Evolutionary conservation across 2,113 vertebrate genomes (phyloP), one percentile per base, ranked within the genome.

Genomic region (Astur gentilis): DNA sequence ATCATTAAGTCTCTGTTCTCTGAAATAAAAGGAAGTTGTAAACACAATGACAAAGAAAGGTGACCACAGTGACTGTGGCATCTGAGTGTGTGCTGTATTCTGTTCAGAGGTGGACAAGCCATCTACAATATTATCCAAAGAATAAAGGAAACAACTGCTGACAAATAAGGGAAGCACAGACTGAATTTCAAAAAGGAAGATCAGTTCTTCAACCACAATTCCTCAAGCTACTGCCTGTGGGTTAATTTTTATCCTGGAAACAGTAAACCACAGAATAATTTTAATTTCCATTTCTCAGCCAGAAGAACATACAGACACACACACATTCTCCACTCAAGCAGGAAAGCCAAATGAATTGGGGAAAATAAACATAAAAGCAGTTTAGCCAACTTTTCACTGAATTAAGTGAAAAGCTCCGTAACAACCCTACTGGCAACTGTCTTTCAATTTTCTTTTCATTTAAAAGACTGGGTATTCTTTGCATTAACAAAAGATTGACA

Each of bases 21-120:
- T 94, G 79, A 93, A 96, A 90, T 88, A 40, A 83, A 94, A 85
- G 94, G 89, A 92, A 93, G 82, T 94, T 91, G 91, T 97, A 95
- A 95, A 94, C 70, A 95, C 81, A 95, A 85, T 94, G 86, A 71
- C 65, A 89, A 89, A 95, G 79, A 94, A 81, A 87, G 45, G 61
- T 77, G 81, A 87, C 65, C 49, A 20, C 57, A 89, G 40, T 2
- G 10, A 45, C 65, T 77, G 65, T 57, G 77, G 65, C 65, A 82
- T 89, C 61, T 91, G 71, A 90, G 7, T 25, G 32, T 76, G 58
- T 76, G n/a, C 27, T 71, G 9, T 67, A 91, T 6, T 21, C n/a
- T 75, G 31, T n/a, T 89, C 77, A 66, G 89, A 86, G 55, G 45
- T 2, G 5, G 36, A 80, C 19, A 29, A 85, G 50, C n/a, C 32